Evolutionary conservation across 2,797 vertebrate species (phyloP).

Genomic region (Sciaenops ocellatus): DNA sequence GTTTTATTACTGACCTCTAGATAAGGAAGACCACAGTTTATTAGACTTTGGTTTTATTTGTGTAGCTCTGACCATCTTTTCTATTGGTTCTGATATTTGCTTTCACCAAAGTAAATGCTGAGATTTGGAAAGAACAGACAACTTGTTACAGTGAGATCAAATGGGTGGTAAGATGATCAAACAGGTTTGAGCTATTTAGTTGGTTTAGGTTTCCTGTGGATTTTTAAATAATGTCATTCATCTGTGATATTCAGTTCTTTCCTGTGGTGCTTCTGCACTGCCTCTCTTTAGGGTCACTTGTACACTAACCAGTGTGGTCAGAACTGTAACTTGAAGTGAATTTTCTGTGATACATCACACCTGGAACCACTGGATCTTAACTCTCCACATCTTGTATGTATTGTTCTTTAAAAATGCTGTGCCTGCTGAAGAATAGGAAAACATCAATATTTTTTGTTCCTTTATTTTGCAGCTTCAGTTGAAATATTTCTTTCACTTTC

Average conservation of each 20-base stretch:
- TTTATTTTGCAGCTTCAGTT: conserved; percentile 14
- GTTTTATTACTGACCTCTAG: no score
- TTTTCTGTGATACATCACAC: neutral
- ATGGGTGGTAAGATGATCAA: no score
- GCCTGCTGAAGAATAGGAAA: conserved; percentile 19
- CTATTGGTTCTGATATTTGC: neutral
- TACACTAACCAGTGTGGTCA: neutral
- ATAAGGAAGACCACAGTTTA: no score
- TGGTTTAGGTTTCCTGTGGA: neutral
- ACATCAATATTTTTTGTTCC: conserved; percentile 25
- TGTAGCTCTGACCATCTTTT: neutral
- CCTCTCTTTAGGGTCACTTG: neutral
- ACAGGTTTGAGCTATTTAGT: neutral
- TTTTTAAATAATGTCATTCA: neutral
- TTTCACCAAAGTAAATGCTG: neutral
- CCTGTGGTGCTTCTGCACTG: neutral
- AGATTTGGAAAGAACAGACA: neutral
- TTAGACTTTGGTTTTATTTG: neutral
- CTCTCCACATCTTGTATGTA: no score
- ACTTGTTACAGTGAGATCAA: neutral
- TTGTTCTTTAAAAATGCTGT: conserved; percentile 23
- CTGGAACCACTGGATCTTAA: neutral
- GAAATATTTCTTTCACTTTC: conserved; percentile 22
- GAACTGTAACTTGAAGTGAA: neutral
- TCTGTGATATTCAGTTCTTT: neutral